Percentiles rank a stretch among this genome's conserved stretches.
phyloP scores from a whole-genome alignment of 64 coral and sea anemone species.

The Trachythela sp. region DNA sequence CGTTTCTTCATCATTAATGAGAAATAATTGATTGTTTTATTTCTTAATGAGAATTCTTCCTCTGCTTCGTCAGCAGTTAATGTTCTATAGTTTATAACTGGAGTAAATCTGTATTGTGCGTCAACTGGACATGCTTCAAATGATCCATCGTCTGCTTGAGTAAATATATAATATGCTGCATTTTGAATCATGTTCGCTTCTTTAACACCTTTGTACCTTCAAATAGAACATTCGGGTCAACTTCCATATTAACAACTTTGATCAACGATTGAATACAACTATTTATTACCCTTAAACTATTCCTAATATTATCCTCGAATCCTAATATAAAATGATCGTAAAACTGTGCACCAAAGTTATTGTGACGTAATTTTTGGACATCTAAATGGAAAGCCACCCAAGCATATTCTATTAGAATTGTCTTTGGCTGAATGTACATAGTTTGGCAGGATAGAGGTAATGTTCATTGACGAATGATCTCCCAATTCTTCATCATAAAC shows the following conservation, averaged over 20 bases:
- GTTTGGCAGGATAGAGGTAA: too few species aligned
- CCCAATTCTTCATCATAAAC: too few species aligned
- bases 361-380: too few species aligned
- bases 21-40: constrained; percentile 94
- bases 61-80: constrained; percentile 94
- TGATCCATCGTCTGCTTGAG: constrained; percentile 81
- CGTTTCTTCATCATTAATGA: constrained; percentile 97
- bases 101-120: constrained; percentile 82
- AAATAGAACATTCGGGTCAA: background rate
- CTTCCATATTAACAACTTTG: background rate
- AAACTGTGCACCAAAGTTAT: too few species aligned
- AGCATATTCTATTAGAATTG: too few species aligned
- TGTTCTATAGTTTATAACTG: constrained; percentile 77
- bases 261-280: too few species aligned
- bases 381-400: too few species aligned
- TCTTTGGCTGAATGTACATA: too few species aligned
- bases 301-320: too few species aligned
- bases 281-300: too few species aligned
- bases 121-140: constrained; percentile 90
- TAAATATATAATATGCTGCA: constrained; percentile 86
- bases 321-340: too few species aligned
- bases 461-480: too few species aligned
- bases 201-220: constrained; percentile 81
- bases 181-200: constrained; percentile 96
- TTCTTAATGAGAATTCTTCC: constrained; percentile 77